A percentile compares a stretch with the other conserved stretches of the same genome.
phyloP scores from a whole-genome alignment of 2,888 invertebrate genomes.

The Sycophila texana region DNA sequence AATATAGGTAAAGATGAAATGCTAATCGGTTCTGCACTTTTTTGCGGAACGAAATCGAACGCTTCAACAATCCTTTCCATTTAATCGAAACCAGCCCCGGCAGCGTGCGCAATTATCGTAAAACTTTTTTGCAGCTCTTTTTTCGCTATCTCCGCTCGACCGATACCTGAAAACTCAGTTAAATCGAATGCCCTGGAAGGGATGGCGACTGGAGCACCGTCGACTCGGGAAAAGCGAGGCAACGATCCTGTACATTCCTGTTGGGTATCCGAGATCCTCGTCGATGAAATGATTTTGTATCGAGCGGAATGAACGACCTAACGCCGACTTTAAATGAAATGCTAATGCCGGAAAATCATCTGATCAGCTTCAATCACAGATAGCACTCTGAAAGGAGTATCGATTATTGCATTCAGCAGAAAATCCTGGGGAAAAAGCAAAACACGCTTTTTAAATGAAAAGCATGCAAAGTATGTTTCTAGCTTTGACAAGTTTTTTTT shows the following conservation, averaged over 20 bases:
- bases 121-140: slow-evolving; percentile 6
- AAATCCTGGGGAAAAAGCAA: too few species aligned
- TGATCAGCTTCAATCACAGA: neutral
- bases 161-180: slow-evolving; percentile 23
- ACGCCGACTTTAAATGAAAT: slow-evolving; percentile 7
- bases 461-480: too few species aligned
- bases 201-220: neutral
- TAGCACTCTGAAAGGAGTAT: too few species aligned
- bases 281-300: too few species aligned
- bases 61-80: neutral
- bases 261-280: too few species aligned
- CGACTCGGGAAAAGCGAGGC: too few species aligned
- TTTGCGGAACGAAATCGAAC: neutral
- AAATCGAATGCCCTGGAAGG: slow-evolving; percentile 26
- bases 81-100: neutral
- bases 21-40: too few species aligned
- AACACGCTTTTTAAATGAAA: too few species aligned
- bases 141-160: neutral
- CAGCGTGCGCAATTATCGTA: slow-evolving; percentile 36
- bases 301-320: neutral
- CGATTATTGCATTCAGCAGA: too few species aligned
- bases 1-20: too few species aligned
- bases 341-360: neutral
- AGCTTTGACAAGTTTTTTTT: too few species aligned
- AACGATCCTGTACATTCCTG: too few species aligned